A percentile compares a stretch with the other conserved stretches of the same genome.
phyloP scores from a whole-genome alignment of 2,113 vertebrate species.

The Athene cunicularia region DNA sequence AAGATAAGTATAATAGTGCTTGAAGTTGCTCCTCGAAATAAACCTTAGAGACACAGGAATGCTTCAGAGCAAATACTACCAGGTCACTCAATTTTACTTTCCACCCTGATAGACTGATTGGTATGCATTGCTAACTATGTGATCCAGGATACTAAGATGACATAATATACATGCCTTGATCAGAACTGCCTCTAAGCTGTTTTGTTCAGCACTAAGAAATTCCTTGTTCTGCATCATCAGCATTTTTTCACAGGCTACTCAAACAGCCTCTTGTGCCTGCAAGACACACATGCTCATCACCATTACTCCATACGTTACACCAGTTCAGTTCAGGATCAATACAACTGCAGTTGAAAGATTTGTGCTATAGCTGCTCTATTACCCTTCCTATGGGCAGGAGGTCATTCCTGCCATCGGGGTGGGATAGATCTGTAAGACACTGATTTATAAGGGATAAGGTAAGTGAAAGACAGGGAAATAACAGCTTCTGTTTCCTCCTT shows the following conservation, averaged over 20 bases:
- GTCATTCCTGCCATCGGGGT: background rate
- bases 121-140: background rate
- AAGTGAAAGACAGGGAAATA: background rate
- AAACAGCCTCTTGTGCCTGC: background rate
- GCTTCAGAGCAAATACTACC: background rate
- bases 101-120: background rate
- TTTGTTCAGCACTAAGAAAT: background rate
- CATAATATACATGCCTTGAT: background rate
- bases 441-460: background rate
- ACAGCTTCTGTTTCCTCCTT: background rate
- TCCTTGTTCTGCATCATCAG: background rate
- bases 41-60: background rate
- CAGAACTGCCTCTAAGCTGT: background rate
- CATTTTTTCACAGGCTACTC: background rate
- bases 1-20: background rate
- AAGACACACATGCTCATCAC: background rate
- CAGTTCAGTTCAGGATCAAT: background rate
- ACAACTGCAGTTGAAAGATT: fast-evolving
- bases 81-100: background rate
- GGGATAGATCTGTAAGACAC: background rate
- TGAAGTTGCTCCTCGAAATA: background rate
- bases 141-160: background rate
- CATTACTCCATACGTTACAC: background rate
- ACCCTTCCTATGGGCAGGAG: background rate
- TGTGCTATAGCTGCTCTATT: background rate